Conservation (phyloP, 2,888 invertebrate species). For the Eupithecia pulchellata region DNA sequence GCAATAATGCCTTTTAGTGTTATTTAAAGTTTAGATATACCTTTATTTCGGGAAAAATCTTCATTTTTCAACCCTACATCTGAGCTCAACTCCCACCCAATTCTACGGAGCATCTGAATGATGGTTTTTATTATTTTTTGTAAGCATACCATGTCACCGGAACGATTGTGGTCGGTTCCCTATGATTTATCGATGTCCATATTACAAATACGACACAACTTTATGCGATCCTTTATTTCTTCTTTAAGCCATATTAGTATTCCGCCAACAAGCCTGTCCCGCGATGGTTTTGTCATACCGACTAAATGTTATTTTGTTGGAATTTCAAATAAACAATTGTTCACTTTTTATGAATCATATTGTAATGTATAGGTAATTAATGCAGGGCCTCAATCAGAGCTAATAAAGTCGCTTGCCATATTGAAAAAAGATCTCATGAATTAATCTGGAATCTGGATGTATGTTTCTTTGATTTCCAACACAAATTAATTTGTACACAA, state of each 20-base stretch:
- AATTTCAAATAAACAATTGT: constrained; percentile 83
- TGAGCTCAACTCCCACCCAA: constrained; percentile 77
- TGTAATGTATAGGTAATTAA: constrained; percentile 76
- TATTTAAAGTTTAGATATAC: background rate
- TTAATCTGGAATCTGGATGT: constrained; percentile 63
- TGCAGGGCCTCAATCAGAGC: constrained; percentile 73
- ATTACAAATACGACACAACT: constrained; percentile 85
- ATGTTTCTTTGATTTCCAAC: constrained; percentile 64
- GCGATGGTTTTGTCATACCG: constrained; percentile 84
- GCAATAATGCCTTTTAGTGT: background rate
- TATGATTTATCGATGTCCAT: constrained; percentile 85
- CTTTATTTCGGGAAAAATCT: background rate
- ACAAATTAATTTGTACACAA: constrained; percentile 79
- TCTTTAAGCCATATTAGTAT: constrained; percentile 85
- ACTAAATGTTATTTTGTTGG: constrained; percentile 84
- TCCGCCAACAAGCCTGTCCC: constrained; percentile 81
- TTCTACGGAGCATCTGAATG: constrained; percentile 81
- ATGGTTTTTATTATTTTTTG: constrained; percentile 83
- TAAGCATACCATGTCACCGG: constrained; percentile 83
- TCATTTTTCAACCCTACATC: constrained; percentile 59
- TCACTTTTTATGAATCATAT: constrained; percentile 66
- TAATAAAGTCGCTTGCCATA: constrained; percentile 66
- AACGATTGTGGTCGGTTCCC: constrained; percentile 83
- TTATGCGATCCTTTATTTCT: constrained; percentile 84
- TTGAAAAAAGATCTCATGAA: constrained; percentile 73